Base-by-base conservation (phyloP, 2,113 vertebrate genomes). In the Bubo blakistoni region DNA sequence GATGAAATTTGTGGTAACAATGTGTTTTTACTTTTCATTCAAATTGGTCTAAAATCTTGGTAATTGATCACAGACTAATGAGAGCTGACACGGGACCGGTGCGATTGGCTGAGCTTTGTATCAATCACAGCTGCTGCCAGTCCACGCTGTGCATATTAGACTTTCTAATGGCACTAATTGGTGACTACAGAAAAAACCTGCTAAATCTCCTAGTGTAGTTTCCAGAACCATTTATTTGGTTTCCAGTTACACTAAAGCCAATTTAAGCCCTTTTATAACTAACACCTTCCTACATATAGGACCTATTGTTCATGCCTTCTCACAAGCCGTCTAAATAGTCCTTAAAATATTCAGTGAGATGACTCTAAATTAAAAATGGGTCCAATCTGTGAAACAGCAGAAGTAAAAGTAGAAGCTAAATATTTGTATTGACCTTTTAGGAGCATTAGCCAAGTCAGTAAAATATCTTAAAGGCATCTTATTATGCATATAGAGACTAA, bases 1-100 rank as follows among this genome's bases (percentile, higher is more conserved):
- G 97, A 97, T 98, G 97, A 97, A 97, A 96, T 98, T 94, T 98
- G 92, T 93, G 97, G 95, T 97, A 97, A 97, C 97, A 96, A 95
- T 93, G 97, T 97, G 96, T 97, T 98, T 97, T 97, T 94, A 96
- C 90, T 97, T 96, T 97, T 94, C 96, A 94, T 96, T 97, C 95
- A 83, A 81, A 77, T 94, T 76, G 89, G 52, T 90, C 95, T 95
- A 65, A 95, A 88, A 84, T 76, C 89, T 93, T 3, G 44, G 96
- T 96, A 97, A 97, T 86, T 92, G 96, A 97, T 94, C 67, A 65
- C 73, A 89, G 95, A 10, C 96, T 98, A 97, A 98, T 89, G 93
- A 97, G 93, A 90, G 94, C 94, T 96, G 96, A 97, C 98, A 96
- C 90, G 70, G 94, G 88, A 66, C 73, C 3, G 40, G 74, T 10